A percentile compares a stretch with the other conserved stretches of the same genome.
These are phyloP conservation scores for Romanogobio albipinnatus DNA, from an alignment of 2,113 vertebrate genomes.

Conservation along the genomic window DNA sequence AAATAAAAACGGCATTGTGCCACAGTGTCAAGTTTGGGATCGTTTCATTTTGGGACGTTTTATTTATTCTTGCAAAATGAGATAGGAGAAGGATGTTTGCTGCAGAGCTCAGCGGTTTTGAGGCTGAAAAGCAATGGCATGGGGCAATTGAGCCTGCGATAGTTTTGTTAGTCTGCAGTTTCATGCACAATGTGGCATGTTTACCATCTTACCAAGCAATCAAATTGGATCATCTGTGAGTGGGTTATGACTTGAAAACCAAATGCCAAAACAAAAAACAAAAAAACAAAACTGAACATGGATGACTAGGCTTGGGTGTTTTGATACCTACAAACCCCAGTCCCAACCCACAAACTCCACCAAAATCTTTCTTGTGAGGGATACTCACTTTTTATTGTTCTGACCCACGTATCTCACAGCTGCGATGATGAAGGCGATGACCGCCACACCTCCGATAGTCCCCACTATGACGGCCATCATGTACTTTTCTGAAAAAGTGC, in stretches of 20 bases:
- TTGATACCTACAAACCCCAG: constrained; percentile 57
- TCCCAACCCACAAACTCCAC: constrained; percentile 3
- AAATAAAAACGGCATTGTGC: constrained; percentile 66
- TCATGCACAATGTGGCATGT: constrained; percentile 53
- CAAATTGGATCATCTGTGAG: constrained; percentile 57
- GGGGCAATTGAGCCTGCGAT: constrained; percentile 66
- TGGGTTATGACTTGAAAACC: constrained; percentile 48
- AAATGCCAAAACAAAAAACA: constrained; percentile 60
- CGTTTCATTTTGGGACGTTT: constrained; percentile 12
- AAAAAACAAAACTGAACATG: constrained; percentile 73
- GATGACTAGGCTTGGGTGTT: constrained; percentile 80
- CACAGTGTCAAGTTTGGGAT: constrained; percentile 28
- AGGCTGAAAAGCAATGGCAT: constrained; percentile 71
- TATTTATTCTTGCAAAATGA: constrained; percentile 17
- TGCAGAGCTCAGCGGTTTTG: constrained; percentile 71
- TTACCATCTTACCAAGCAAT: constrained; percentile 48
- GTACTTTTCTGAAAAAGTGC: constrained; percentile 76
- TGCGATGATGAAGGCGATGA: constrained; percentile 82
- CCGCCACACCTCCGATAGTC: constrained; percentile 80
- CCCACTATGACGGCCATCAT: constrained; percentile 83
- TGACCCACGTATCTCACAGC: constrained; percentile 82
- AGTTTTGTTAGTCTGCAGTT: constrained; percentile 70
- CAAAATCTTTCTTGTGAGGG: constrained; percentile 47
- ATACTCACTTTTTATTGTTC: constrained; percentile 84
- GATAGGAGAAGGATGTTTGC: constrained; percentile 47